These are phyloP conservation scores for Labrus mixtus DNA, from an alignment of 2,113 vertebrate species.

Conservation along the genomic window DNA sequence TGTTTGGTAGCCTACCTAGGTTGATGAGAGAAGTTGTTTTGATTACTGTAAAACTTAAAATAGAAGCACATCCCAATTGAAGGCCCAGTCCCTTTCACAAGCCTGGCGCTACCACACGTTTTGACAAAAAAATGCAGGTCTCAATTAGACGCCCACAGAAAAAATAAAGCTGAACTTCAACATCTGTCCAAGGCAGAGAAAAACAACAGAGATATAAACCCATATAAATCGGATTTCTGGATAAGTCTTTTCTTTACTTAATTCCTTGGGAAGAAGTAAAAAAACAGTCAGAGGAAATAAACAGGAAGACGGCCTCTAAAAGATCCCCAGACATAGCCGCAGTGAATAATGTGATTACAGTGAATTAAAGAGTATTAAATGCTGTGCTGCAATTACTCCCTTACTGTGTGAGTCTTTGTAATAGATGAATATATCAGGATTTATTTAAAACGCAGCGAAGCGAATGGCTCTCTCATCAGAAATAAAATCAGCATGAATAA, in stretches of 20 bases:
- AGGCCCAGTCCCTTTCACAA: too few relatives aligned
- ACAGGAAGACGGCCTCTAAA: background rate
- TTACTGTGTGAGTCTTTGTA: slow-evolving; percentile 52
- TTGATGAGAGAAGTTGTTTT: too few relatives aligned
- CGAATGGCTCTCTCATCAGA: slow-evolving; percentile 47
- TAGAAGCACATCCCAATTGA: too few relatives aligned
- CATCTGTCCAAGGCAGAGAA: background rate
- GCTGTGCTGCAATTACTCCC: slow-evolving; percentile 64
- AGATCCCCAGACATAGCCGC: slow-evolving; percentile 26
- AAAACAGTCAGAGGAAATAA: background rate
- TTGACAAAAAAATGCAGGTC: too few relatives aligned
- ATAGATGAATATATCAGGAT: slow-evolving; percentile 67
- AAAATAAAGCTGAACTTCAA: too few relatives aligned
- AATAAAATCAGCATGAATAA: slow-evolving; percentile 69
- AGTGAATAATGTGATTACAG: slow-evolving; percentile 61
- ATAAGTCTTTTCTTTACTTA: background rate
- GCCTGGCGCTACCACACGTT: too few relatives aligned
- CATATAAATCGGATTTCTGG: background rate
- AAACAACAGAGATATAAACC: background rate
- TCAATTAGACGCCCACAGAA: too few relatives aligned
- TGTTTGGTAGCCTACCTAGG: too few relatives aligned
- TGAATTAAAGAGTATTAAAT: slow-evolving; percentile 71
- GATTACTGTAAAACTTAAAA: too few relatives aligned
- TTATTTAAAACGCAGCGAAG: slow-evolving; percentile 58
- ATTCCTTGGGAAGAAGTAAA: background rate